Evolutionary conservation across 2,797 vertebrate genomes (phyloP), one percentile per base, ranked within the genome.

Genomic region (Cottoperca gobio): DNA sequence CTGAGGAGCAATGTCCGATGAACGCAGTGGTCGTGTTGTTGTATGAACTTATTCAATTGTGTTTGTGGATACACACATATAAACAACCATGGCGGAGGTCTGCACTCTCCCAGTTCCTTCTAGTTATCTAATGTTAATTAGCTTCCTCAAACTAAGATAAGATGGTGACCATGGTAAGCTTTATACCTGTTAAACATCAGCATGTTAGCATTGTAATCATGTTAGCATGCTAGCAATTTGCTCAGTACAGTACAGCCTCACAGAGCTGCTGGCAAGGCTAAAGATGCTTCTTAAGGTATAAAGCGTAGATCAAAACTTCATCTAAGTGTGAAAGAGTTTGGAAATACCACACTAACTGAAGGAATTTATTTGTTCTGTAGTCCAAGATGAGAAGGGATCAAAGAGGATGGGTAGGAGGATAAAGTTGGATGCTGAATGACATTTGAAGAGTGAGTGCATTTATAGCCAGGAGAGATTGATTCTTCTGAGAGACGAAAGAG

Each of bases 361-460:
- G 2, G 33, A 8, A 33, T 8, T 8, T 33, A 33, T 33, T 7
- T 31, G 33, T 8, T 33, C 70, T 50, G 7, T 52, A 76, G 68
- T 59, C 46, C 26, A 71, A 88, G 74, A 88, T 67, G 54, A 78
- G 70, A 82, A 73, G 40, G 13, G 54, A 88, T 88, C 83, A 84
- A 79, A 86, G 86, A 81, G 55, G 78, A 88, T 46, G 57, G 24
- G 73, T 70, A 45, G 76, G 77, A 83, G 81, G 86, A 87, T 83
- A 63, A 84, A 83, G 79, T 61, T 77, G 46, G 74, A 86, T 84
- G 89, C 89, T 59, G 66, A 83, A 88, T 67, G 84, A 75, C 76
- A 78, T 37, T 43, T 81, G 77, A 81, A 61, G 70, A 86, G 45
- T 40, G 74, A 87, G 64, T 76, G 75, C 78, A 81, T 87, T 87